These are phyloP conservation scores for Cephus runcator DNA, from an alignment of 2,888 invertebrate genomes.

Conservation along the genomic window DNA sequence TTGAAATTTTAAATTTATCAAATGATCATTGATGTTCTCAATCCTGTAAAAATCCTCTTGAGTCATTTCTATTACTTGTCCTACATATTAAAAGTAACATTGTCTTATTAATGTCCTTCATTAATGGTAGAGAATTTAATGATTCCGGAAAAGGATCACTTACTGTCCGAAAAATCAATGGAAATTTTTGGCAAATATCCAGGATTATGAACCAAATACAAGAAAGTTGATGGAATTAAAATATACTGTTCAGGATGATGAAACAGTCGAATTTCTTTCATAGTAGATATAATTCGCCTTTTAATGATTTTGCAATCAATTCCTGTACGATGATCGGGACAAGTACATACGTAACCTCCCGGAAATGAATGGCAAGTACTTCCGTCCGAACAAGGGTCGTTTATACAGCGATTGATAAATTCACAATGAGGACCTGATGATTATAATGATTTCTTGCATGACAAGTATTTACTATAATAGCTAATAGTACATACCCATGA, in stretches of 20 bases:
- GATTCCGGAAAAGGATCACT: too few relatives aligned
- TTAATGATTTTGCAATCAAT: slow-evolving; percentile 10
- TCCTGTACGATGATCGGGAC: slow-evolving; percentile 7
- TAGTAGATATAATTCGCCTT: not conserved
- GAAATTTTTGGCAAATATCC: slow-evolving; percentile 7
- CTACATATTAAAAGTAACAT: not conserved
- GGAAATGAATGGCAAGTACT: slow-evolving; percentile 8
- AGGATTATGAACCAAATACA: slow-evolving; percentile 4
- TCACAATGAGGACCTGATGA: slow-evolving; percentile 12
- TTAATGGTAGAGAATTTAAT: too few relatives aligned
- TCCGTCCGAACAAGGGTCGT: slow-evolving; percentile 8
- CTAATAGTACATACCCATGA: slow-evolving; percentile 5
- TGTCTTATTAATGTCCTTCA: too few relatives aligned
- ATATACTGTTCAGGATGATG: slow-evolving; percentile 13
- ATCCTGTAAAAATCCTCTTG: slow-evolving; percentile 9
- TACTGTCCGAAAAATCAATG: slow-evolving; percentile 15
- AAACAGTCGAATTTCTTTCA: slow-evolving; percentile 4
- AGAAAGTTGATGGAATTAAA: slow-evolving; percentile 10
- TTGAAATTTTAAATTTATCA: slow-evolving; percentile 10
- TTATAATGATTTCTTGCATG: too few relatives aligned
- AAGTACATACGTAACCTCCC: slow-evolving; percentile 14
- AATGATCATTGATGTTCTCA: slow-evolving; percentile 9
- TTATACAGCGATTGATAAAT: slow-evolving; percentile 12
- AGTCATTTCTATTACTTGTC: not conserved
- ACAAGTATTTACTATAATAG: not conserved